Percentiles rank a stretch among this genome's conserved stretches.
Evolutionary conservation across 2,888 invertebrate species (phyloP).

Genomic region (Eupithecia exiguata): DNA sequence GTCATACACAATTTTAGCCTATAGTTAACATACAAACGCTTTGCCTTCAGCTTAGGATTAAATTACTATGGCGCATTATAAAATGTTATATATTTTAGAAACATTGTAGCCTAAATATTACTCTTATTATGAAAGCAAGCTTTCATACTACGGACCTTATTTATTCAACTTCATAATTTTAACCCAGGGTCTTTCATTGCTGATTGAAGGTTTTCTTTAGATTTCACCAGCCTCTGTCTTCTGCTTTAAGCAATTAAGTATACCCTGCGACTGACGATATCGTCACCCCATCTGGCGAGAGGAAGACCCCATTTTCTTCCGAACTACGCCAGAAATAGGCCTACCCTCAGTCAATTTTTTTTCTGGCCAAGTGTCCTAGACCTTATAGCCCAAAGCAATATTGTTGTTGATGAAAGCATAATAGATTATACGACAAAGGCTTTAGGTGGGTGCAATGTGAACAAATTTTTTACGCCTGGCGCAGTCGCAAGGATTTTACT

Average conservation of each 20-base stretch:
- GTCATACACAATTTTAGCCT: constrained; percentile 45
- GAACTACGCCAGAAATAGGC: not conserved
- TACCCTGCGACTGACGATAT: not conserved
- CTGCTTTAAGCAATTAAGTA: not conserved
- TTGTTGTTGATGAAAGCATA: not conserved
- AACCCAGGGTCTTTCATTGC: not conserved
- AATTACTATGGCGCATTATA: constrained; percentile 17
- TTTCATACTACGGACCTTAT: not conserved
- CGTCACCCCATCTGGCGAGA: not conserved
- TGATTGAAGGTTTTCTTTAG: not conserved
- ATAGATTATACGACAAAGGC: not conserved
- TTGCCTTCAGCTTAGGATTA: constrained; percentile 24
- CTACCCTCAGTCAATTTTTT: not conserved
- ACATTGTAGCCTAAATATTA: not conserved
- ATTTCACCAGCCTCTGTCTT: not conserved
- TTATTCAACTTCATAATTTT: not conserved
- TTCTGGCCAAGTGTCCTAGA: not conserved
- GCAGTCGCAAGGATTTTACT: not conserved
- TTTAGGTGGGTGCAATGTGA: not conserved
- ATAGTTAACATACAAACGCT: constrained; percentile 29
- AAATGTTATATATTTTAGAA: constrained; percentile 4
- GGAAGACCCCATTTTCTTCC: not conserved
- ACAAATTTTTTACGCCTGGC: not conserved
- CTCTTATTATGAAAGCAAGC: not conserved
- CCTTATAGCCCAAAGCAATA: not conserved